phyloP scores from a whole-genome alignment of 2,888 invertebrate genomes.

The Acheta domesticus region DNA sequence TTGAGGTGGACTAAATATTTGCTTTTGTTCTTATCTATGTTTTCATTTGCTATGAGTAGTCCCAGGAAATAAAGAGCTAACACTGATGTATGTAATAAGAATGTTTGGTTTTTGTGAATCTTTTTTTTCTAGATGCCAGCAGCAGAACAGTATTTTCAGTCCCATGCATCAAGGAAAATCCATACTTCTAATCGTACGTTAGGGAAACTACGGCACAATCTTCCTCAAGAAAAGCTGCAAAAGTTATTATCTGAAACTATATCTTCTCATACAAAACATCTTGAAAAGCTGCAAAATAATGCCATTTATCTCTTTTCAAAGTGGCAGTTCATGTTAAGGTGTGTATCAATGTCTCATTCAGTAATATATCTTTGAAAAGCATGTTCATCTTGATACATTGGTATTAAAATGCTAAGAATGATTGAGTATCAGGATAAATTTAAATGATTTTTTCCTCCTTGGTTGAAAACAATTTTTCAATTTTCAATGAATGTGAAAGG shows the following conservation, averaged over 20 bases:
- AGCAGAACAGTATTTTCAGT: conserved; percentile 39
- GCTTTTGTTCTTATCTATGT: no score
- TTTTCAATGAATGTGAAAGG: no score
- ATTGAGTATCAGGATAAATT: no score
- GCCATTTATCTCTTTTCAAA: conserved; percentile 61
- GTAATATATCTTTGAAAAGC: no score
- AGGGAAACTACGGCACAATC: conserved; percentile 65
- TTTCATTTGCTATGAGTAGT: no score
- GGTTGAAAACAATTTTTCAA: no score
- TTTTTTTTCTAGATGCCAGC: conserved; percentile 30
- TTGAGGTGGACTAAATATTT: no score
- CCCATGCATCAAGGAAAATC: conserved; percentile 45
- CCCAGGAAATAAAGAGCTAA: no score
- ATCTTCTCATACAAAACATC: conserved; percentile 54
- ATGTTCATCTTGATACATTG: no score
- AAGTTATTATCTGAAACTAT: conserved; percentile 49
- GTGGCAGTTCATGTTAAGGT: conserved; percentile 63
- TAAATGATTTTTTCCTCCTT: no score
- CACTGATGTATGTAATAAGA: not conserved
- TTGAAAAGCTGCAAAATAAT: conserved; percentile 55
- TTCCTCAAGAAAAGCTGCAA: conserved; percentile 65
- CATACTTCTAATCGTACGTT: conserved; percentile 75
- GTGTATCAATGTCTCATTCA: conserved; percentile 37
- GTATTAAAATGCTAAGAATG: no score
- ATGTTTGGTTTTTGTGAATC: no score